Base-by-base conservation (phyloP, 2,888 invertebrate genomes). In the Euplexia lucipara region DNA sequence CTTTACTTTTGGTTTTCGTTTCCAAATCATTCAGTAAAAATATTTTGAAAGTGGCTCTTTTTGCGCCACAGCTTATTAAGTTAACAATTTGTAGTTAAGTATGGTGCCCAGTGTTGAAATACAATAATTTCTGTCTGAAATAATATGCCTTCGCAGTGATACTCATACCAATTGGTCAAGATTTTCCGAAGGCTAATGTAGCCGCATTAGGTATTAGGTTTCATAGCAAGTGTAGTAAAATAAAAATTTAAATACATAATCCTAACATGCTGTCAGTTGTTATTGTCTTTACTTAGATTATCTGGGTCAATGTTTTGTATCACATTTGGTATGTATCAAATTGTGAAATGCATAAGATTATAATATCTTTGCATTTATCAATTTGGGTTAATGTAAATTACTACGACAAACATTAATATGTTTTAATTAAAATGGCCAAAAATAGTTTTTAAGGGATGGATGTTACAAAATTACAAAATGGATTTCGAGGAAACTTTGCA, bases 301-400 rank as follows among this genome's bases (percentile, higher is more conserved):
- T 52, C 16, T 70, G 16, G 71, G 76, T 54, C 76, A 71, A 56
- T 71, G 42, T 39, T 60, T 47, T 41, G 5, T 41, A 53, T 12
- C 52, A 41, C 2, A 26, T 39, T 68, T n/a, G 12, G 26, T 26
- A 26, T 26, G 20, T 68, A 34, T 42, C 16, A 9, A 32, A 34
- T 57, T 73, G 10, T 42, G 52, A 44, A 53, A 70, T 37, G 16
- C 8, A 44, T 18, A n/a, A 61, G n/a, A 44, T 45, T 18, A 72
- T 26, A 22, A 12, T 37, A 8, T 30, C 9, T 42, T 1, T 37
- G 8, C 1, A 3, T 5, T 44, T 44, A 26, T 44, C 48, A 32
- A 71, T 26, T 30, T 5, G 30, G 16, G 34, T 47, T 34, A 59
- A 26, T 26, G 10, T 42, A 20, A 22, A 44, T 68, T 32, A 9